Evolutionary conservation across 2,113 vertebrate genomes (phyloP).

Genomic region (Herpailurus yagouaroundi): DNA sequence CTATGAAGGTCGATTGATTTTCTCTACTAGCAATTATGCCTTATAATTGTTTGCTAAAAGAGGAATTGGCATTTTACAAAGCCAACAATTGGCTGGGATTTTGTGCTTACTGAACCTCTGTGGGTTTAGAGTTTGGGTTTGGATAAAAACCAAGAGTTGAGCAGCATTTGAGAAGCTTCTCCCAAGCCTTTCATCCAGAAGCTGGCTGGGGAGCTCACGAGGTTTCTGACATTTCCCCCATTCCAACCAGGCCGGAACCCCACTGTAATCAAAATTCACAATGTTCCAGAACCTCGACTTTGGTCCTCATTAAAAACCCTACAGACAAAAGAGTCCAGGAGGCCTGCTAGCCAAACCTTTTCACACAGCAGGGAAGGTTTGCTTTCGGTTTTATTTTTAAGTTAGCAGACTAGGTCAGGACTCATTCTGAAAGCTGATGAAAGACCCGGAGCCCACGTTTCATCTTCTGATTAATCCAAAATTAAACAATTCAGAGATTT

Average conservation of each 20-base stretch:
- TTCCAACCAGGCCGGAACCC: constrained; percentile 74
- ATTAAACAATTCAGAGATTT: constrained; percentile 78
- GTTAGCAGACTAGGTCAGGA: constrained; percentile 63
- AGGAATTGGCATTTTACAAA: constrained; percentile 67
- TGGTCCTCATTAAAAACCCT: constrained; percentile 78
- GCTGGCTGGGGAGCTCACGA: constrained; percentile 53
- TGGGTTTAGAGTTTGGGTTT: constrained; percentile 53
- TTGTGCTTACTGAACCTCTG: constrained; percentile 60
- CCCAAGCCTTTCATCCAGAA: constrained; percentile 73
- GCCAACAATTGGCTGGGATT: constrained; percentile 58
- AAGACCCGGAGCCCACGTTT: constrained; percentile 48
- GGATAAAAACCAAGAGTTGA: constrained; percentile 61
- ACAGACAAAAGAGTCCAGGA: constrained; percentile 75
- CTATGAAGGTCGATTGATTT: constrained; percentile 69
- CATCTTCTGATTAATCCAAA: constrained; percentile 78
- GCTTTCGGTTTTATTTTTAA: constrained; percentile 77
- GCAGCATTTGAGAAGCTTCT: constrained; percentile 60
- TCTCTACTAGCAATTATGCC: constrained; percentile 66
- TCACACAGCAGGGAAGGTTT: constrained; percentile 71
- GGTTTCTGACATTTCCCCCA: constrained; percentile 73
- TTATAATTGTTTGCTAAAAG: constrained; percentile 70
- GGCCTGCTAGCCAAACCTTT: constrained; percentile 70
- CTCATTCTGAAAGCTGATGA: constrained; percentile 75
- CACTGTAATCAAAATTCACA: constrained; percentile 78
- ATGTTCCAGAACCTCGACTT: constrained; percentile 76